phyloP scores from a whole-genome alignment of 2,888 invertebrate genomes.

The Tenodera sinensis region DNA sequence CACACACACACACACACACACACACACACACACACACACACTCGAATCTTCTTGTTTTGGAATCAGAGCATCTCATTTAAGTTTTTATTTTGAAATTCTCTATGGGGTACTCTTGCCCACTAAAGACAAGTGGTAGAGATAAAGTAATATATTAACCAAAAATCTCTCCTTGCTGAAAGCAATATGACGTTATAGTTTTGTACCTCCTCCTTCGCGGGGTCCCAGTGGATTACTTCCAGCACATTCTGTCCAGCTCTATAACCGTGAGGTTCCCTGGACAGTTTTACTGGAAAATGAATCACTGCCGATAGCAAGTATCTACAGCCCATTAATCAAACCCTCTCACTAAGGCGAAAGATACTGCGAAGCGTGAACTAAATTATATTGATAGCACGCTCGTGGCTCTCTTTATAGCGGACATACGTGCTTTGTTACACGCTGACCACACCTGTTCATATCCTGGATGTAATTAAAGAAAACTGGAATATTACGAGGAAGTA shows the following conservation, averaged over 20 bases:
- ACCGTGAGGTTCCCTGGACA: not conserved
- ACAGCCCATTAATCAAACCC: not conserved
- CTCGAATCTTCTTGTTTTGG: too few relatives aligned
- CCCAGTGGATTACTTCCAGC: not conserved
- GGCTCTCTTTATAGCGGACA: not conserved
- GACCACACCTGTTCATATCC: not conserved
- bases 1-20: too few relatives aligned
- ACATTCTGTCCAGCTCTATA: not conserved
- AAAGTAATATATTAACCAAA: too few relatives aligned
- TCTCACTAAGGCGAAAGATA: not conserved
- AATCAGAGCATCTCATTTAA: too few relatives aligned
- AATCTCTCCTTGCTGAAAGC: too few relatives aligned
- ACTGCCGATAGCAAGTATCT: not conserved
- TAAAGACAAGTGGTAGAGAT: too few relatives aligned
- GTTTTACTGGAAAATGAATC: not conserved
- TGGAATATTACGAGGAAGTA: too few relatives aligned
- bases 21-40: too few relatives aligned
- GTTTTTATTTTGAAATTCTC: too few relatives aligned
- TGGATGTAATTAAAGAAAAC: not conserved
- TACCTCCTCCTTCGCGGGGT: too few relatives aligned
- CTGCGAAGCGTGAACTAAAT: not conserved
- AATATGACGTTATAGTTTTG: accelerated
- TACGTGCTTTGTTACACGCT: not conserved
- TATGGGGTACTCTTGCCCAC: too few relatives aligned
- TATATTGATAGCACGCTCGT: not conserved